Evolutionary conservation across 1,140 invertebrate genomes (phyloP).

Genomic region (Doryteuthis pealeii): DNA sequence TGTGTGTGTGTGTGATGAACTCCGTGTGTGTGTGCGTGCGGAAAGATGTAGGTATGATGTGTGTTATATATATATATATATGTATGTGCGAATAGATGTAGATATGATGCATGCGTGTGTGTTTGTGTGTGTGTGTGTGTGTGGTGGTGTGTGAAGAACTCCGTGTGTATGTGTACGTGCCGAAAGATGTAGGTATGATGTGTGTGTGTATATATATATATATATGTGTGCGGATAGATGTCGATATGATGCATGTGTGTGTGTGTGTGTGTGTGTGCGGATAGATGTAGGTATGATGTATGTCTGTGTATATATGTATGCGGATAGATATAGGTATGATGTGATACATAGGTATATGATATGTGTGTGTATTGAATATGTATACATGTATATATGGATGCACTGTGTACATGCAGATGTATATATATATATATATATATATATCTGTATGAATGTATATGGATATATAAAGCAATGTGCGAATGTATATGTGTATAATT

Average conservation of each 20-base stretch:
- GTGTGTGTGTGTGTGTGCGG: neutral
- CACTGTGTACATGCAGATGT: neutral
- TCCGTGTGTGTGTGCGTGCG: no score
- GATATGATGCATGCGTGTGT: neutral
- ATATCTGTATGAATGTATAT: neutral
- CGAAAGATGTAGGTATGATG: neutral
- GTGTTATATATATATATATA: no score
- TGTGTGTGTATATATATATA: slow-evolving; percentile 9
- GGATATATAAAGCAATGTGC: no score
- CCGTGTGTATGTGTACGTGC: neutral
- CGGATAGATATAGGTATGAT: neutral
- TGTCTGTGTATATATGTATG: neutral
- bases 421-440: neutral
- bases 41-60: no score
- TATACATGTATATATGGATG: neutral
- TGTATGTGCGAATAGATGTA: no score
- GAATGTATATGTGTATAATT: neutral
- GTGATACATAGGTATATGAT: neutral
- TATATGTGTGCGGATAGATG: neutral
- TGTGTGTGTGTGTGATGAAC: no score
- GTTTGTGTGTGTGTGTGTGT: neutral
- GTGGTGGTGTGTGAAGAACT: neutral
- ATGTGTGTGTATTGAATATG: neutral
- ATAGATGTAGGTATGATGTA: neutral
- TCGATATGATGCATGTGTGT: neutral